Evolutionary conservation across 2,113 vertebrate genomes (phyloP), one percentile per base, ranked within the genome.

Genomic region (Nasalis larvatus): DNA sequence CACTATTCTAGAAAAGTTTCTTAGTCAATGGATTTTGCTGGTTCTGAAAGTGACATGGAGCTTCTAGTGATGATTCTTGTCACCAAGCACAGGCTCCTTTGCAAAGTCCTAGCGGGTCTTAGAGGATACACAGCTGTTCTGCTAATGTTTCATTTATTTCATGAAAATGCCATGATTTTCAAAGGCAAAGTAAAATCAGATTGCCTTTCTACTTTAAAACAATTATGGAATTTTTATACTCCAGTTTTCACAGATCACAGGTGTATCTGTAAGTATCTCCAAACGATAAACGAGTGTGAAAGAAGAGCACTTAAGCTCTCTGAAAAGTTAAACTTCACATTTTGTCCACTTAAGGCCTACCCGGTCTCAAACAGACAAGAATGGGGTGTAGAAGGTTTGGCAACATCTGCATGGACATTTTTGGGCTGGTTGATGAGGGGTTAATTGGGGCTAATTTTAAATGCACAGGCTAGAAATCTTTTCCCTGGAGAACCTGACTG

Each of bases 381-480:
- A 85, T 11, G 21, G 12, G 42, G 37, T 88, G 74, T 56, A 30
- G 45, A 77, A 45, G 60, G 14, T 49, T 35, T 84, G 47, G 30
- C 21, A 73, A 25, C 27, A 84, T 83, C 56, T 85, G 54, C 52
- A 56, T n/a, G 63, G 60, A 81, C 54, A 56, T 77, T 89, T 85
- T 12, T 4, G 89, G 56, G 63, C 32, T 0, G 1, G 94, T 32
- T 84, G 68, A 92, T 42, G 47, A 88, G 68, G 77, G 92, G 69
- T 93, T 96, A 88, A 87, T 80, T 77, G 87, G 49, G 60, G 27
- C 56, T 95, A 37, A 90, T 73, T 82, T 85, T 95, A 78, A 97
- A 91, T 58, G n/a, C 83, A 95, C 52, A 40, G 5, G 23, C 63
- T 80, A n/a, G 74, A 83, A 73, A 35, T 30, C 6, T 47, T 92